Evolutionary conservation across 1,140 invertebrate species (phyloP), one percentile per base, ranked within the genome.

Genomic region (Pseudoatta argentina): DNA sequence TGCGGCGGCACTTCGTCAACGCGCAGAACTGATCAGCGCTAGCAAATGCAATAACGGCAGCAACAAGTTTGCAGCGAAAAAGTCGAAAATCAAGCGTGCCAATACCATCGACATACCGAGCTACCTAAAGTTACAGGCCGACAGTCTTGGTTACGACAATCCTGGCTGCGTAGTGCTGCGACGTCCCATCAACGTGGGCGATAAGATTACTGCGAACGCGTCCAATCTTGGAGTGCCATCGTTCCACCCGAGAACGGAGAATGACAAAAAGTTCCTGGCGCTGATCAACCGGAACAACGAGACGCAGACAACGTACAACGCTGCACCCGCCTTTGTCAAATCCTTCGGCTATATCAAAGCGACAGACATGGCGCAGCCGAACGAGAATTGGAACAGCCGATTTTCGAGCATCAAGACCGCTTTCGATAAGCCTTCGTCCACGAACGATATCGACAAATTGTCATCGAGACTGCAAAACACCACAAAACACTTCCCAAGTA

Each of bases 31-130:
- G 86, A 12, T 82, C 79, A 21, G 87, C 79, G 27, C 88, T 10
- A 24, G 64, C 59, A 39, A 85, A 85, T 10, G 88, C 88, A 59
- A 87, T 79, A 18, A 90, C 34, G 91, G 93, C 44, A 92, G 16
- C 2, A 96, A 96, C 86, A 96, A 97, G 87, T 97, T 97, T 86
- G 96, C 94, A 51, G 96, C 94, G 55, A 97, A 97, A 89, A 97
- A 97, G 91, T 95, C 96, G 4, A 96, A 97, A 88, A 98, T 98
- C 96, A 98, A 98, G 95, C 96, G 98, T 30, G 98, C 98, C 0
- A 98, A 98, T 85, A 98, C 98, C 2, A 98, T 98, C 85, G 98
- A 98, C 91, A 98, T 98, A 92, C 97, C 97, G 0, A 97, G 97
- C 92, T 97, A 95, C 59, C 59, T 94, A n/a, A 94, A 95, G 27